Percentiles rank a stretch among this genome's conserved stretches.
These are phyloP conservation scores for Plebejus melissa DNA, from an alignment of 2,888 invertebrate species.

Conservation along the genomic window DNA sequence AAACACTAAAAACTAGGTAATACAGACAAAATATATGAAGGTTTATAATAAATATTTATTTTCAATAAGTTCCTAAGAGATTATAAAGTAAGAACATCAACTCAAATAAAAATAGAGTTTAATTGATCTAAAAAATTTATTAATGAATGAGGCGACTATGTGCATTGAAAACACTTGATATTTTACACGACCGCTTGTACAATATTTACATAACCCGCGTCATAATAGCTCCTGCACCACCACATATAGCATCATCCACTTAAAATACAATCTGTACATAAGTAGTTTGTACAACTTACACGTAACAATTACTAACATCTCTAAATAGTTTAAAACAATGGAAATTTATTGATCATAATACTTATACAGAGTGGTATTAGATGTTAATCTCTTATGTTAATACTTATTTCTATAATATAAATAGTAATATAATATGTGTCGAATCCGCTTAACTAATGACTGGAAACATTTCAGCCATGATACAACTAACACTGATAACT, in stretches of 20 bases:
- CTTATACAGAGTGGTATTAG: conserved; percentile 75
- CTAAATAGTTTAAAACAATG: conserved; percentile 65
- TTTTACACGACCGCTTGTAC: conserved; percentile 72
- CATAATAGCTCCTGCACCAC: conserved; percentile 39
- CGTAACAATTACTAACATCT: conserved; percentile 57
- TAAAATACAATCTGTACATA: conserved; percentile 67
- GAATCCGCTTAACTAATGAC: conserved; percentile 63
- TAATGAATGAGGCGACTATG: conserved; percentile 79
- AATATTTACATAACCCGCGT: conserved; percentile 69
- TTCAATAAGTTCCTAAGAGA: conserved; percentile 27
- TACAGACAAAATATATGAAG: conserved; percentile 1
- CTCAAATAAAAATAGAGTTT: conserved; percentile 42
- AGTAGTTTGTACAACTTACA: conserved; percentile 74
- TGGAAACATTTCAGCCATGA: conserved; percentile 68
- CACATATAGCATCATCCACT: conserved; percentile 44
- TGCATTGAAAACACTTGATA: conserved; percentile 77
- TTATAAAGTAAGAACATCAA: conserved; percentile 27
- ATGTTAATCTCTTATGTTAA: conserved; percentile 68
- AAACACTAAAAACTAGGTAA: conserved; percentile 3
- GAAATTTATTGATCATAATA: conserved; percentile 76
- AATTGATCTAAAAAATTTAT: conserved; percentile 78
- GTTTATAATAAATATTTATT: conserved; percentile 28
- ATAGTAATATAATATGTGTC: conserved; percentile 64
- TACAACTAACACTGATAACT: conserved; percentile 52
- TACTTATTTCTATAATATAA: conserved; percentile 65